Evolutionary conservation across 2,113 vertebrate species (phyloP).

Genomic region (Syngnathus scovelli): DNA sequence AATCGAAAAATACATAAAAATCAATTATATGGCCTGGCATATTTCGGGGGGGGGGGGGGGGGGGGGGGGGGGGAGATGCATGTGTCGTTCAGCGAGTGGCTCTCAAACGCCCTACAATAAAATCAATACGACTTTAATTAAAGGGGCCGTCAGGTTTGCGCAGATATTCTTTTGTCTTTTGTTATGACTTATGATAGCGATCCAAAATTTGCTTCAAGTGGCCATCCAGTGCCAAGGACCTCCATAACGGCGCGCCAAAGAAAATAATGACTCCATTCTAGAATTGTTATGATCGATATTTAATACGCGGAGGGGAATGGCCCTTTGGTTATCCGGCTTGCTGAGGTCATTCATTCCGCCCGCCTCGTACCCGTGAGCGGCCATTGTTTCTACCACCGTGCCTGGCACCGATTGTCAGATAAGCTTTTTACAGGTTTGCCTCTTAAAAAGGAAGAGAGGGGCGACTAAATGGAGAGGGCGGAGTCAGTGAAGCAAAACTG

Average conservation of each 20-base stretch:
- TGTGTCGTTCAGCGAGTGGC: not conserved
- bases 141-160: slow-evolving; percentile 19
- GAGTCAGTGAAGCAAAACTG: slow-evolving; percentile 48
- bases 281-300: slow-evolving; percentile 67
- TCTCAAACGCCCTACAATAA: not conserved
- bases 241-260: slow-evolving; percentile 38
- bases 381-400: slow-evolving; percentile 77
- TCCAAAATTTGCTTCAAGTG: slow-evolving; percentile 45
- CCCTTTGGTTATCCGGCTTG: slow-evolving; percentile 78
- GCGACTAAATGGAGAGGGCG: slow-evolving; percentile 43
- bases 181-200: slow-evolving; percentile 37
- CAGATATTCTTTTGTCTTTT: slow-evolving; percentile 9
- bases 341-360: slow-evolving; percentile 69
- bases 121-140: slow-evolving; percentile 26
- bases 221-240: slow-evolving; percentile 10
- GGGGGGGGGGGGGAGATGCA: not conserved
- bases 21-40: no score
- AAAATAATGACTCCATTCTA: slow-evolving; percentile 60
- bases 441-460: slow-evolving; percentile 21
- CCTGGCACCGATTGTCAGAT: slow-evolving; percentile 75
- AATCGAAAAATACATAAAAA: no score
- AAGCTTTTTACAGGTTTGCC: slow-evolving; percentile 62
- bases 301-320: slow-evolving; percentile 65
- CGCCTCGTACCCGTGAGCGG: slow-evolving; percentile 49
- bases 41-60: no score